Percentiles rank a stretch among this genome's conserved stretches.
phyloP scores from a whole-genome alignment of 2,888 invertebrate genomes.

The Diaprepes abbreviatus region DNA sequence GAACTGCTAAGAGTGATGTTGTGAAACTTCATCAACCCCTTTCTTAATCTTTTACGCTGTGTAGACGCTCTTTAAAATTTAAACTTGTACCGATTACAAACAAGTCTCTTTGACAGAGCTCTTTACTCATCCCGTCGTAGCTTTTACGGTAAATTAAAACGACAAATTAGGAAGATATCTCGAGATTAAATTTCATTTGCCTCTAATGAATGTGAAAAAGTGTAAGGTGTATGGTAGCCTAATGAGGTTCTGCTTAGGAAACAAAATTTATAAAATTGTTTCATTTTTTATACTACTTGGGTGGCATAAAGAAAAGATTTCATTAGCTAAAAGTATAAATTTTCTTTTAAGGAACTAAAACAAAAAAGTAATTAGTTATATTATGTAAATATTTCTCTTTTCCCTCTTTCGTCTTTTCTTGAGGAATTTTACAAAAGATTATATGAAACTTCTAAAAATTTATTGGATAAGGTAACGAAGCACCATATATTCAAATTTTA shows the following conservation, averaged over 20 bases:
- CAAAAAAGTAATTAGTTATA: too few species aligned
- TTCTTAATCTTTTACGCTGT: slow-evolving; percentile 9
- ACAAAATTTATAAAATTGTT: slow-evolving; percentile 1
- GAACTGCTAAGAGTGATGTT: neutral
- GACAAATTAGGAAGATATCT: slow-evolving; percentile 33
- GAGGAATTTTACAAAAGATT: too few species aligned
- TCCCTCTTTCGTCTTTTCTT: too few species aligned
- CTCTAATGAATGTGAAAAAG: slow-evolving; percentile 30
- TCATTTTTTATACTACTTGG: slow-evolving; percentile 8
- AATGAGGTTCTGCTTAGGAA: neutral
- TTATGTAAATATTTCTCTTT: too few species aligned
- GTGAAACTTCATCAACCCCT: neutral
- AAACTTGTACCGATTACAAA: slow-evolving; percentile 14
- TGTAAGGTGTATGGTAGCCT: slow-evolving; percentile 17
- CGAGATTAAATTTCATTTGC: slow-evolving; percentile 28
- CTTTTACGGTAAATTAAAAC: slow-evolving; percentile 35
- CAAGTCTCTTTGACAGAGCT: slow-evolving; percentile 16
- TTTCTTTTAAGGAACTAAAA: too few species aligned
- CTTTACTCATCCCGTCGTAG: slow-evolving; percentile 20
- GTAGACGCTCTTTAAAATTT: slow-evolving; percentile 12
- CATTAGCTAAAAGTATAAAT: too few species aligned
- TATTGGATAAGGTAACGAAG: too few species aligned
- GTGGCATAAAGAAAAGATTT: too few species aligned
- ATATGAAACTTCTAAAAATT: too few species aligned
- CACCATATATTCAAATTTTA: too few species aligned